These are phyloP conservation scores for Drepanosiphum platanoidis DNA, from an alignment of 2,888 invertebrate genomes.

Conservation along the genomic window DNA sequence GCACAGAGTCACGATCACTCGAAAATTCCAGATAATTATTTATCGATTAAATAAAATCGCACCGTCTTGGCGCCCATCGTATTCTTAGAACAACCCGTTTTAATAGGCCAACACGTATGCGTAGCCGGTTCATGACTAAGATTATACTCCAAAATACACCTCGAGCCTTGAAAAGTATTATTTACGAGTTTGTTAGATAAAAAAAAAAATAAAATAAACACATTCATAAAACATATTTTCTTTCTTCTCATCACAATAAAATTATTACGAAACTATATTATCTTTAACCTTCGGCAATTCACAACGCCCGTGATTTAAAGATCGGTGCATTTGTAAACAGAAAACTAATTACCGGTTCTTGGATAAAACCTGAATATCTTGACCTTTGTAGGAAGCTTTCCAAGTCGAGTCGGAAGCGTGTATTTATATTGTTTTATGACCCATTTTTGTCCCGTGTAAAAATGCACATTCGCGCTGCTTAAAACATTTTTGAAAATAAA, in stretches of 20 bases:
- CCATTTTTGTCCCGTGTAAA: slow-evolving; percentile 1
- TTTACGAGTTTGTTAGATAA: slow-evolving; percentile 46
- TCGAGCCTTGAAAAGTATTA: slow-evolving; percentile 60
- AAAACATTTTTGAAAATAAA: not conserved
- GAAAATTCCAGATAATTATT: slow-evolving; percentile 54
- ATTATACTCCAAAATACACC: slow-evolving; percentile 49
- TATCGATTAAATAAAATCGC: slow-evolving; percentile 47
- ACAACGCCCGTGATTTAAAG: slow-evolving; percentile 46
- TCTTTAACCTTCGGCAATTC: slow-evolving; percentile 48
- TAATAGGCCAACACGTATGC: slow-evolving; percentile 32
- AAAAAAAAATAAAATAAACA: slow-evolving; percentile 38
- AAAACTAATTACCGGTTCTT: slow-evolving; percentile 54
- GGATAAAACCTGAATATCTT: slow-evolving; percentile 41
- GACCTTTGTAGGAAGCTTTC: slow-evolving; percentile 35
- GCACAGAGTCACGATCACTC: slow-evolving; percentile 27
- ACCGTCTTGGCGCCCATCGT: slow-evolving; percentile 16
- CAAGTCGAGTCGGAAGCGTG: slow-evolving; percentile 25
- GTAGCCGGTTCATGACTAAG: slow-evolving; percentile 42
- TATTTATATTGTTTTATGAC: slow-evolving; percentile 32
- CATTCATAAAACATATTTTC: slow-evolving; percentile 52
- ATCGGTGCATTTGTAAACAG: slow-evolving; percentile 24
- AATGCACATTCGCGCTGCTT: not conserved
- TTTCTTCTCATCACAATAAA: slow-evolving; percentile 53
- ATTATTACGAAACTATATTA: slow-evolving; percentile 55
- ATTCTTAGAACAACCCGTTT: slow-evolving; percentile 44